Base-by-base conservation (phyloP, 2,888 invertebrate genomes). In the Pedicia rivosa region DNA sequence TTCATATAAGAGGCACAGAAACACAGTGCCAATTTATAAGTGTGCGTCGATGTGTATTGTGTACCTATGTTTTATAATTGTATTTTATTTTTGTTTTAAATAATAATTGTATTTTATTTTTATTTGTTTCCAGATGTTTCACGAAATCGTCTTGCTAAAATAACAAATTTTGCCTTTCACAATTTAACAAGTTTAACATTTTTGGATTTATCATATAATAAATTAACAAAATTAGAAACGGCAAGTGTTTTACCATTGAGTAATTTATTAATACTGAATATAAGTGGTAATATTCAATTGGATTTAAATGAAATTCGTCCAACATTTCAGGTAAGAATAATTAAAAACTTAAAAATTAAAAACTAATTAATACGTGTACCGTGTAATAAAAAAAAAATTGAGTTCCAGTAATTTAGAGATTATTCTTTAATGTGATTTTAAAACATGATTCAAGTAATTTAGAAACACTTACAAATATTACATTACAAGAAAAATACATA, bases 171-270 rank as follows among this genome's bases (percentile, higher is more conserved):
- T 45, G 77, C 83, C 35, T 79, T 86, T 52, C 64, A 69, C 45
- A 82, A 82, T 60, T 65, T 80, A 43, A 72, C 75, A 35, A 68
- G 70, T 40, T 65, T 84, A 39, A 63, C 65, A 41, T 72, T 75
- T 47, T 61, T 86, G 44, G 81, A 84, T 56, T 67, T 86, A 40
- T 74, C 80, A 44, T 74, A 76, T 55, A 83, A 84, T 54, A 78
- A 78, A 57, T 65, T 83, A 45, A 72, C 74, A 47, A 66, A 70
- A 36, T 66, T 80, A 42, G 77, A 79, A 51, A 68, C 72, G 6
- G 70, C 73, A 43, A 53, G 58, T 7, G 55, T 61, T 36, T 48
- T 55, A 19, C 51, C 53, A 31, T 44, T 61, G 37, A 47, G 43
- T 48, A 69, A 70, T 29, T 58, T 81, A 38, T 67, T 66, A 51